A percentile compares a stretch with the other conserved stretches of the same genome.
Conservation (phyloP, 2,888 invertebrate genomes). For the Tyria jacobaeae region DNA sequence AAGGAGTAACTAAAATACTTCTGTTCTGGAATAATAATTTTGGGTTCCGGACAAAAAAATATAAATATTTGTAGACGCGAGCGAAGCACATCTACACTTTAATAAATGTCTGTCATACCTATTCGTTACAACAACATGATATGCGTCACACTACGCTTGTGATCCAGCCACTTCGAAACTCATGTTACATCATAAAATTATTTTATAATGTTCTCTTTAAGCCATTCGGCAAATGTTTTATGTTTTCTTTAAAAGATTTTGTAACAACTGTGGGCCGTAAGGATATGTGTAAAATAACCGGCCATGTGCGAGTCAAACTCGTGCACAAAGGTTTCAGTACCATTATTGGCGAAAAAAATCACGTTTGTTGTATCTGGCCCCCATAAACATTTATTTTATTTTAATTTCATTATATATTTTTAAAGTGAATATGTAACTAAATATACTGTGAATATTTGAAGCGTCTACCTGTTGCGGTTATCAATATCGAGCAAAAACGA, state of each 20-base stretch:
- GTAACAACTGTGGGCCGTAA: background rate
- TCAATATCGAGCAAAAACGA: too few species aligned
- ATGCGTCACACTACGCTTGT: background rate
- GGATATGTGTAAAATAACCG: background rate
- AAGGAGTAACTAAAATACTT: too few species aligned
- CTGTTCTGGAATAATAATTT: too few species aligned
- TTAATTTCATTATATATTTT: too few species aligned
- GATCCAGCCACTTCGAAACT: background rate
- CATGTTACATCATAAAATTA: constrained; percentile 6
- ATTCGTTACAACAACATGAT: background rate
- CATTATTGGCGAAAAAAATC: too few species aligned
- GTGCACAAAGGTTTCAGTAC: too few species aligned
- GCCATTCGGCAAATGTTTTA: constrained; percentile 1
- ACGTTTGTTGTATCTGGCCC: too few species aligned
- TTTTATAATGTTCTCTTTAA: constrained; percentile 3
- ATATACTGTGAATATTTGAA: too few species aligned
- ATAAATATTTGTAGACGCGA: background rate
- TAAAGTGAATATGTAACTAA: too few species aligned
- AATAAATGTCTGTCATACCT: background rate
- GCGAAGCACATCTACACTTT: background rate
- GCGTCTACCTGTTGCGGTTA: too few species aligned
- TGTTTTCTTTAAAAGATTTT: background rate
- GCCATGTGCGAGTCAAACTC: background rate
- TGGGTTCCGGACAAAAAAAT: too few species aligned
- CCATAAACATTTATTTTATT: too few species aligned